Conservation (phyloP, 30 jellyfish, hydroid and myxozoan species). For the Turritopsis dohrnii region DNA sequence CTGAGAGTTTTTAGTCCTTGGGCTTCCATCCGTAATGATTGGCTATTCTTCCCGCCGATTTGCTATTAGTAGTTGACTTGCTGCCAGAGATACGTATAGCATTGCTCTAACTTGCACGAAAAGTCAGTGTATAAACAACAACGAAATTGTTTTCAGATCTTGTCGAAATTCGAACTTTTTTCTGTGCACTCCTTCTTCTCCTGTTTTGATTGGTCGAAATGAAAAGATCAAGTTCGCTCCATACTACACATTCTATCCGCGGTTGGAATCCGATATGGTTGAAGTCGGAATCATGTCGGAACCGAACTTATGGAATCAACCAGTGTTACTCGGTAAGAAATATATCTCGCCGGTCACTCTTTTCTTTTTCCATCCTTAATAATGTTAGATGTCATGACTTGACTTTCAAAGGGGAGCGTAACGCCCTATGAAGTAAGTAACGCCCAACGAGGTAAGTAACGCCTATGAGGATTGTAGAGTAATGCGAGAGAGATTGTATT, state of each 20-base stretch:
- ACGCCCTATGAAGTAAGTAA: no score
- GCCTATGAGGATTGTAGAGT: no score
- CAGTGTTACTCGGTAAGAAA: conserved; percentile 51
- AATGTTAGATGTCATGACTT: no score
- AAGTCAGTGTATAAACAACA: background rate
- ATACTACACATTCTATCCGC: conserved; percentile 78
- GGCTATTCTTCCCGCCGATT: no score
- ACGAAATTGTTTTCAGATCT: conserved; percentile 31
- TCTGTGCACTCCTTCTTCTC: conserved; percentile 60
- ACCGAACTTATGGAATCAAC: conserved; percentile 72
- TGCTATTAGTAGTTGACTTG: no score
- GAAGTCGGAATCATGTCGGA: conserved; percentile 54
- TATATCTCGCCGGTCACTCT: no score
- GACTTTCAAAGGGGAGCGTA: no score
- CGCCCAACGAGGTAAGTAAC: no score
- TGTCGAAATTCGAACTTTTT: conserved; percentile 66
- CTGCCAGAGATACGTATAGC: no score
- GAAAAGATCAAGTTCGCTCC: conserved; percentile 67
- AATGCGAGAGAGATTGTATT: no score
- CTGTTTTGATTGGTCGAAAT: conserved; percentile 78
- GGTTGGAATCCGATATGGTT: conserved; percentile 61
- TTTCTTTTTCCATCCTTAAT: background rate
- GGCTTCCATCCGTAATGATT: no score
- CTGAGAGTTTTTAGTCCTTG: no score
- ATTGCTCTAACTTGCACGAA: background rate